Conservation (phyloP, 1,140 invertebrate genomes). For the Macrotrachela quadricornifera region DNA sequence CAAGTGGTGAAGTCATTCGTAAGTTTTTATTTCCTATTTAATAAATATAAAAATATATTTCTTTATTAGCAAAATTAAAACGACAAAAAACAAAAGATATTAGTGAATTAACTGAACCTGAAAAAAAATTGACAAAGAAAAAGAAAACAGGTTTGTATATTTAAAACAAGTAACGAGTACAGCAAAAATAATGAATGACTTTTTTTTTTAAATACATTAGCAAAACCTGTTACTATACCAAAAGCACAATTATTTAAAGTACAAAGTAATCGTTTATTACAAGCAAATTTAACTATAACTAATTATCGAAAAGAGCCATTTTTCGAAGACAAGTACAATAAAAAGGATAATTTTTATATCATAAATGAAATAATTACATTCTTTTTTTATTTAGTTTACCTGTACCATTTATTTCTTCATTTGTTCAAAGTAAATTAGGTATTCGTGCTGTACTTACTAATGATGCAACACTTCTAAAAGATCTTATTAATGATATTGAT, state of each 20-base stretch:
- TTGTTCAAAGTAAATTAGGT: conserved; percentile 25
- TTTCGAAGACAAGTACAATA: conserved; percentile 25
- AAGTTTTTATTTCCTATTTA: too few species aligned
- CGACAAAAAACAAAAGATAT: too few species aligned
- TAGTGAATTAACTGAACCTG: too few species aligned
- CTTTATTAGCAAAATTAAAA: too few species aligned
- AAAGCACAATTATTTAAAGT: not conserved
- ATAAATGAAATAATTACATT: too few species aligned
- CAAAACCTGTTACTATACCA: not conserved
- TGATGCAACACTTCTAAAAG: conserved; percentile 21
- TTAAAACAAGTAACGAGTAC: too few species aligned
- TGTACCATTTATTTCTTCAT: conserved; percentile 31
- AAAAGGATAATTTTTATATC: too few species aligned
- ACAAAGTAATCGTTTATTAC: conserved; percentile 8
- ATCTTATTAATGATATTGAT: conserved; percentile 21
- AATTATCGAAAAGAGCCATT: conserved; percentile 30
- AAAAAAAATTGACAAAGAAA: not conserved
- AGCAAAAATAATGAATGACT: too few species aligned
- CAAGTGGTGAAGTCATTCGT: not conserved
- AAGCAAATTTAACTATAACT: conserved; percentile 18
- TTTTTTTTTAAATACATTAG: too few species aligned
- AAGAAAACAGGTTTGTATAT: too few species aligned
- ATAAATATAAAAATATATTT: too few species aligned
- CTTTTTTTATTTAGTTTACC: too few species aligned
- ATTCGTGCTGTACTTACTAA: conserved; percentile 27